phyloP scores from a whole-genome alignment of 1,140 invertebrate genomes.

The Lasioglossum albipes region DNA sequence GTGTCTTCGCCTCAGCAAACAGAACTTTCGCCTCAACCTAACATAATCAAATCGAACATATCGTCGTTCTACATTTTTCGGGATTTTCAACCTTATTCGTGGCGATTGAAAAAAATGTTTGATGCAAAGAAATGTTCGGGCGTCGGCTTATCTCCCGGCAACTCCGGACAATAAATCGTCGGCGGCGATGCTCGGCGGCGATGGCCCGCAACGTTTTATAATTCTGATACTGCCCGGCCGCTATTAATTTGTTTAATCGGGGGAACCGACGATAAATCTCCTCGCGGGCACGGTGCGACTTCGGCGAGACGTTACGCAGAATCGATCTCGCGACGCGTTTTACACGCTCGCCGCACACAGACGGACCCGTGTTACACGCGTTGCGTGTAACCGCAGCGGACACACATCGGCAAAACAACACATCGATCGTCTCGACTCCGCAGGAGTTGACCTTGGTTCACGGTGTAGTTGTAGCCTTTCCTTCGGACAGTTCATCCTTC shows the following conservation, averaged over 20 bases:
- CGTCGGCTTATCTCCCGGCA: too few relatives aligned
- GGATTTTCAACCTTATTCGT: too few relatives aligned
- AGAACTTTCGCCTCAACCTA: too few relatives aligned
- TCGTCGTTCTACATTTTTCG: too few relatives aligned
- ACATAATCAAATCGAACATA: too few relatives aligned
- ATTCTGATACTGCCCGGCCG: not conserved
- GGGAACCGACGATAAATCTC: not conserved
- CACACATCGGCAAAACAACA: slow-evolving; percentile 10
- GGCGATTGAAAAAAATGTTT: too few relatives aligned
- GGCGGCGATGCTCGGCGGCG: too few relatives aligned
- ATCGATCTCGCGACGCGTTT: slow-evolving; percentile 32
- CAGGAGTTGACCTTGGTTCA: slow-evolving; percentile 55
- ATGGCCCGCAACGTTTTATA: not conserved
- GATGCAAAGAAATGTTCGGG: too few relatives aligned
- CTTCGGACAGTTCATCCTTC: slow-evolving; percentile 57
- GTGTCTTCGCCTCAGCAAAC: too few relatives aligned
- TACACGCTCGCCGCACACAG: slow-evolving; percentile 23
- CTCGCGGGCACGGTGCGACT: not conserved
- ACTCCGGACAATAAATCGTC: too few relatives aligned
- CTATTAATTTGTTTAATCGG: not conserved
- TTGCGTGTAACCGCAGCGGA: slow-evolving; percentile 51
- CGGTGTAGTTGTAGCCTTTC: slow-evolving; percentile 40
- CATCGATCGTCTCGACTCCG: slow-evolving; percentile 43
- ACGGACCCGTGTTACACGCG: slow-evolving; percentile 19
- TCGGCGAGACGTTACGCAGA: not conserved